A percentile compares a stretch with the other conserved stretches of the same genome.
Conservation (phyloP, 2,888 invertebrate genomes). For the Tuta absoluta region DNA sequence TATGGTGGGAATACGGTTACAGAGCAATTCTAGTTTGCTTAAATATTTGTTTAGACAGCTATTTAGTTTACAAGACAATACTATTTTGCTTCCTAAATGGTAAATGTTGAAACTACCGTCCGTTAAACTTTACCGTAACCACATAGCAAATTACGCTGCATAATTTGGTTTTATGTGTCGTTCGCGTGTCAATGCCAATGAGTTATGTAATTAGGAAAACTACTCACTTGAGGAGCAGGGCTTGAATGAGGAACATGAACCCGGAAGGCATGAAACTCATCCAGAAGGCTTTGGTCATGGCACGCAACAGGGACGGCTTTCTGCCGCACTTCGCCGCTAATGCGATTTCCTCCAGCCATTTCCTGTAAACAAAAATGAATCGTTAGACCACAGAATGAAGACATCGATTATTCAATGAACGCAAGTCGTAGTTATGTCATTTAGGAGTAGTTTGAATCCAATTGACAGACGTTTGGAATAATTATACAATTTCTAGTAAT, state of each 20-base stretch:
- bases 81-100: neutral
- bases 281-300: slow-evolving; percentile 85
- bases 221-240: slow-evolving; percentile 75
- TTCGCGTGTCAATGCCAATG: slow-evolving; percentile 40
- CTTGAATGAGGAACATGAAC: slow-evolving; percentile 82
- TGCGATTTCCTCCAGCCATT: slow-evolving; percentile 85
- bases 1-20: too few relatives aligned
- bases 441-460: neutral
- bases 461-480: neutral
- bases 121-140: neutral
- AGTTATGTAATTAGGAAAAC: slow-evolving; percentile 35
- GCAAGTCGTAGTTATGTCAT: neutral
- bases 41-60: neutral
- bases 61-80: neutral
- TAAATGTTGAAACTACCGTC: slow-evolving; percentile 1
- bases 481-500: neutral
- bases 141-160: neutral
- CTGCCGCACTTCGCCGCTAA: slow-evolving; percentile 77
- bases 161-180: slow-evolving; percentile 38
- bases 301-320: slow-evolving; percentile 84
- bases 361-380: slow-evolving; percentile 71
- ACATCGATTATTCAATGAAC: slow-evolving; percentile 17
- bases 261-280: slow-evolving; percentile 85
- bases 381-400: slow-evolving; percentile 10
- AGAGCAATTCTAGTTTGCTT: neutral